These are phyloP conservation scores for Orchesella flavescens DNA, from an alignment of 2,888 invertebrate genomes.

Conservation along the genomic window DNA sequence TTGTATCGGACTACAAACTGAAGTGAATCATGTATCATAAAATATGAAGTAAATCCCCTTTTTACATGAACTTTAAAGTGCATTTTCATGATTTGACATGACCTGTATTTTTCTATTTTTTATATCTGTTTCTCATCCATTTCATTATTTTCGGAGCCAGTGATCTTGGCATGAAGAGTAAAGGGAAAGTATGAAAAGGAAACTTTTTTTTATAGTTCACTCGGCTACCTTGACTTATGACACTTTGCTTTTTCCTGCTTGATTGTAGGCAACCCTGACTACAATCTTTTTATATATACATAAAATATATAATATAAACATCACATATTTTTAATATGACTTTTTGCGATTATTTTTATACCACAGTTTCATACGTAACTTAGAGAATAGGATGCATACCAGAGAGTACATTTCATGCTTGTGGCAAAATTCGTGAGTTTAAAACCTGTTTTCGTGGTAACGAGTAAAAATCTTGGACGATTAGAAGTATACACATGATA, in stretches of 20 bases:
- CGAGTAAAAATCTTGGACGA: constrained; percentile 27
- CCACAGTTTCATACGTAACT: not conserved
- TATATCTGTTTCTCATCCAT: constrained; percentile 19
- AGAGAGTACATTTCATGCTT: constrained; percentile 31
- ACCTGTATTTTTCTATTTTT: constrained; percentile 47
- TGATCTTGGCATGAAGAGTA: constrained; percentile 13
- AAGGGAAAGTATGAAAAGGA: constrained; percentile 55
- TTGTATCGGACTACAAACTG: too few species aligned
- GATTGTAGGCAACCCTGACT: not conserved
- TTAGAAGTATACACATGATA: constrained; percentile 32
- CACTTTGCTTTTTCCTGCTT: constrained; percentile 47
- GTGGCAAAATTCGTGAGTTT: constrained; percentile 52
- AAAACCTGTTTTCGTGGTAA: constrained; percentile 57
- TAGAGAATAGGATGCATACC: not conserved
- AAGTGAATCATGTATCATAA: constrained; percentile 40
- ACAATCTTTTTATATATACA: too few species aligned
- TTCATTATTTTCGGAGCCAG: constrained; percentile 51
- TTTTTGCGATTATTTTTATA: constrained; percentile 24
- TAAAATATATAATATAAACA: too few species aligned
- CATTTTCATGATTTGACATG: constrained; percentile 46
- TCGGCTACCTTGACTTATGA: constrained; percentile 59
- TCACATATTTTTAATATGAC: not conserved
- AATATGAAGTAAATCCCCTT: constrained; percentile 46
- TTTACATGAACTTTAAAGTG: constrained; percentile 27
- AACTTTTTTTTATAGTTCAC: constrained; percentile 48